These are phyloP conservation scores for Lasioglossum oenotherae DNA, from an alignment of 2,888 invertebrate genomes.

Conservation along the genomic window DNA sequence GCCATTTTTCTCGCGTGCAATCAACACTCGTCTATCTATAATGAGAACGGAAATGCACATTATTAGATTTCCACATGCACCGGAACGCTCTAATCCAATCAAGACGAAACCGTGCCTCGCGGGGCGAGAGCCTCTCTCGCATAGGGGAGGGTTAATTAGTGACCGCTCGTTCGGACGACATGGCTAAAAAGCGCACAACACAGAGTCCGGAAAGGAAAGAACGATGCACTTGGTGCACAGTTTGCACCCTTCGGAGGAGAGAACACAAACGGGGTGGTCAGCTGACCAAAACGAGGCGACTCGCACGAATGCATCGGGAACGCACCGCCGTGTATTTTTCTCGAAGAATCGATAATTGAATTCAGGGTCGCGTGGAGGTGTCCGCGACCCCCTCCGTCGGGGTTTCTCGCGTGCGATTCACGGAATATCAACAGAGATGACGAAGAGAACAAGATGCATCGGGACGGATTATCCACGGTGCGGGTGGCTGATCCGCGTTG, in stretches of 20 bases:
- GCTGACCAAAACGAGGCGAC: neutral
- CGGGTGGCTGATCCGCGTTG: neutral
- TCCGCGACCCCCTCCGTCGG: constrained; percentile 24
- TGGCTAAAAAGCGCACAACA: neutral
- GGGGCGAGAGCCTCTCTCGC: neutral
- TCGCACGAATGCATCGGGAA: constrained; percentile 34
- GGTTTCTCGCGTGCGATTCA: neutral
- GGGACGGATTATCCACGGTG: neutral
- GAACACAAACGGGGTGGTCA: neutral
- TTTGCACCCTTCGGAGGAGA: too few relatives aligned
- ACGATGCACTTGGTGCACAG: neutral
- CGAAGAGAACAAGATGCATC: neutral
- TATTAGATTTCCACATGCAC: constrained; percentile 9
- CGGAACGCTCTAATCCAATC: neutral
- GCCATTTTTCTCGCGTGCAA: constrained; percentile 74
- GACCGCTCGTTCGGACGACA: neutral
- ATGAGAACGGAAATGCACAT: constrained; percentile 33
- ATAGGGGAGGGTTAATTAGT: neutral
- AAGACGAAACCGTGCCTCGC: neutral
- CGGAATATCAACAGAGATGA: neutral
- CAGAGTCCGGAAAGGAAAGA: neutral
- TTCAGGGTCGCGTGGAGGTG: constrained; percentile 47
- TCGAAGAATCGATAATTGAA: constrained; percentile 63
- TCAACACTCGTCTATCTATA: constrained; percentile 43
- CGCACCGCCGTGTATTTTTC: constrained; percentile 42